phyloP scores from a whole-genome alignment of 2,797 vertebrate species.

The Pristis pectinata region DNA sequence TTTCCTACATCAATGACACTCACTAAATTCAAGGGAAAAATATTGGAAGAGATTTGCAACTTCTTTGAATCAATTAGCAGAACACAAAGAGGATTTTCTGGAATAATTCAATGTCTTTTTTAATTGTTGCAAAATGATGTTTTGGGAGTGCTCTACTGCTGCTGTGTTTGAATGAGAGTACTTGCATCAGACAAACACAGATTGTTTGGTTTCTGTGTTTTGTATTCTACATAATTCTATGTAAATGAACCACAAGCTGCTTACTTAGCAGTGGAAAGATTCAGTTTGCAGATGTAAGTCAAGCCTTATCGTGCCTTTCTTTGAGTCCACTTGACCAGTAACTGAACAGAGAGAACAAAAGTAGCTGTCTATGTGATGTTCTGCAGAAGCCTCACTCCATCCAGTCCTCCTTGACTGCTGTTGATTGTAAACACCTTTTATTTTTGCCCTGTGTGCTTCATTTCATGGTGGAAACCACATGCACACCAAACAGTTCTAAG shows the following conservation, averaged over 20 bases:
- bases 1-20: background rate
- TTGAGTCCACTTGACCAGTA: background rate
- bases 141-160: background rate
- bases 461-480: background rate
- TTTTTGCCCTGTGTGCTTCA: background rate
- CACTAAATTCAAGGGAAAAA: background rate
- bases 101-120: background rate
- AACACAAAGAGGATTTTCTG: background rate
- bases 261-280: constrained; percentile 6
- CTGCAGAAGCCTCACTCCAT: background rate
- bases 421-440: background rate
- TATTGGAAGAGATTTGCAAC: background rate
- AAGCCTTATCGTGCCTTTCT: constrained; percentile 1
- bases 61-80: background rate
- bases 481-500: background rate
- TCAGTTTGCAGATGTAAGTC: constrained; percentile 24
- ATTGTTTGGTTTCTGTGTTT: background rate
- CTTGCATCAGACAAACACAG: background rate
- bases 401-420: background rate
- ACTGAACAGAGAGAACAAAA: background rate
- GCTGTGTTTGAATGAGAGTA: background rate
- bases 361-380: background rate
- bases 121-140: background rate
- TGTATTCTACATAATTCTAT: background rate
- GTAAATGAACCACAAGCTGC: background rate